phyloP scores from a whole-genome alignment of 2,888 invertebrate genomes.

The Campoplex nolae region DNA sequence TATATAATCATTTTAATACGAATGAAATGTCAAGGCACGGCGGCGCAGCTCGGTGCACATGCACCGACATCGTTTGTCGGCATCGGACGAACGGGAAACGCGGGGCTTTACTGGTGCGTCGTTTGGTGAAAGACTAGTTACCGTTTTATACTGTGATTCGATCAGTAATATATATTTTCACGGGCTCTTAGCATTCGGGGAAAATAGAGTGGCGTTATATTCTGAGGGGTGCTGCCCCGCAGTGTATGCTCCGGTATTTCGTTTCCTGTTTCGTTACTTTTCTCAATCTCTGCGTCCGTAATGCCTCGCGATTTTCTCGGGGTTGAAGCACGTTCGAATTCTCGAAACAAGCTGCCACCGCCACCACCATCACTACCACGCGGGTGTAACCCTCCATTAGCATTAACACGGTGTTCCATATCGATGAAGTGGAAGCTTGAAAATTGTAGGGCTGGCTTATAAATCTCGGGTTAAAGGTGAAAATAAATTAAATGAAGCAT shows the following conservation, averaged over 20 bases:
- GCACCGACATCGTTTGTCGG: conserved; percentile 71
- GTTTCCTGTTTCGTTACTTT: neutral
- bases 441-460: conserved; percentile 36
- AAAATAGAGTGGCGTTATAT: conserved; percentile 31
- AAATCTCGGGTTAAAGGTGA: conserved; percentile 12
- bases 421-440: conserved; percentile 44
- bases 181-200: conserved; percentile 7
- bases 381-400: conserved; percentile 40
- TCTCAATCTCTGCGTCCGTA: conserved; percentile 16
- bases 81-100: conserved; percentile 51
- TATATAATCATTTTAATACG: conserved; percentile 75
- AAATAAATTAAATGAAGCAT: neutral
- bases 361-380: neutral
- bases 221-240: conserved; percentile 57
- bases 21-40: conserved; percentile 81
- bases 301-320: conserved; percentile 53
- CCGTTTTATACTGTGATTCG: conserved; percentile 63
- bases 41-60: conserved; percentile 76
- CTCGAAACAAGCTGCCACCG: conserved; percentile 20
- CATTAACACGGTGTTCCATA: conserved; percentile 36
- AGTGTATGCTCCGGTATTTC: neutral
- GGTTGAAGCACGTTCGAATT: conserved; percentile 57
- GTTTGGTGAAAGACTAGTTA: conserved; percentile 53
- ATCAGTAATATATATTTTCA: neutral
- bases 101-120: conserved; percentile 49